Conservation (phyloP, 2,113 vertebrate species). For the Setophaga coronata region DNA sequence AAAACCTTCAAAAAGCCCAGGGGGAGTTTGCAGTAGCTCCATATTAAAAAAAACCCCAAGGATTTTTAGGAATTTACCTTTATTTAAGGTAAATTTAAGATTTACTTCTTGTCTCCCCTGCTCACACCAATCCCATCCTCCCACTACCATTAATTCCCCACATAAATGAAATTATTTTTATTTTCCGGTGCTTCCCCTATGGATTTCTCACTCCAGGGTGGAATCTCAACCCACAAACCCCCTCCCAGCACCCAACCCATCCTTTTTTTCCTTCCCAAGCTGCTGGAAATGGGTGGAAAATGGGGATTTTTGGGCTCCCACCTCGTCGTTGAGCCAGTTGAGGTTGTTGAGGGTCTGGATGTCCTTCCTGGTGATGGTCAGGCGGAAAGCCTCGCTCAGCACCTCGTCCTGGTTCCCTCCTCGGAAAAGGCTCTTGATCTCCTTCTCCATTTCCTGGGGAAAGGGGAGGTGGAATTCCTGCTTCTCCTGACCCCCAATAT, state of each 20-base stretch:
- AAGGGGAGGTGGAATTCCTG: background rate
- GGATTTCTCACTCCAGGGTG: too few species aligned
- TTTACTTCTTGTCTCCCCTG: background rate
- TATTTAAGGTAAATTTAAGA: too few species aligned
- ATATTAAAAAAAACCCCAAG: background rate
- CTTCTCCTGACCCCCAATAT: background rate
- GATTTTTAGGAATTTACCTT: background rate
- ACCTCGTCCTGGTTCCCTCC: conserved; percentile 89
- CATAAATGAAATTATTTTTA: too few species aligned
- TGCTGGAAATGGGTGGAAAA: fast-evolving
- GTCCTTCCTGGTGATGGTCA: conserved; percentile 94
- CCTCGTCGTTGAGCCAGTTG: conserved; percentile 99
- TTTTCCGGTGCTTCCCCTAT: too few species aligned
- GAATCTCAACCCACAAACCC: background rate
- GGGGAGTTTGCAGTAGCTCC: background rate
- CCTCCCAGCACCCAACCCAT: background rate
- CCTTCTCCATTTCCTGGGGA: conserved; percentile 84
- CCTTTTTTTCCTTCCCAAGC: background rate
- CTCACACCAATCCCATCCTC: background rate
- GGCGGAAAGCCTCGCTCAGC: conserved; percentile 91
- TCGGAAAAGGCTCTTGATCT: conserved; percentile 83
- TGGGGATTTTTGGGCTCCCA: background rate
- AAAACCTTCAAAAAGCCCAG: background rate
- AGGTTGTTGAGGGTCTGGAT: conserved; percentile 92
- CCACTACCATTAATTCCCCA: too few species aligned